Percentiles rank a stretch among this genome's conserved stretches.
Conservation (phyloP, 2,113 vertebrate genomes). For the Vulpes lagopus region DNA sequence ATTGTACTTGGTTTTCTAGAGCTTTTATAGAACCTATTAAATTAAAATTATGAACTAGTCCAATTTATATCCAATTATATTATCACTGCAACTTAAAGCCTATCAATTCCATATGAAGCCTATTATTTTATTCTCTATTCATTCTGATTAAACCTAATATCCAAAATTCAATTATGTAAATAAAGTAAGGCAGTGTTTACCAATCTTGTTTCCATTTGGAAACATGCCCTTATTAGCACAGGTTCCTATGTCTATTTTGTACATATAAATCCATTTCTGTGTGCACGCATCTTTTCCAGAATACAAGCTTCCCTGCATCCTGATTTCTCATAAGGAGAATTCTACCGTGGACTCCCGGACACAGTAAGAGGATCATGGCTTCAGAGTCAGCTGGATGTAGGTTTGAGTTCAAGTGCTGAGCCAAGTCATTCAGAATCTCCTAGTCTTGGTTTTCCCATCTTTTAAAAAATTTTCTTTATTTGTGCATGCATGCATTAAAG, state of each 20-base stretch:
- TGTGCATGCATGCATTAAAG: not conserved
- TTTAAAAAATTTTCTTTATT: not conserved
- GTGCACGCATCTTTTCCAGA: not conserved
- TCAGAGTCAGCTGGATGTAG: not conserved
- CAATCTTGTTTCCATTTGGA: not conserved
- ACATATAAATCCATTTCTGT: not conserved
- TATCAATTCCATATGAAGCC: constrained; percentile 28
- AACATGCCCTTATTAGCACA: not conserved
- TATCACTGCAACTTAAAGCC: constrained; percentile 52
- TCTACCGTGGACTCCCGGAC: not conserved
- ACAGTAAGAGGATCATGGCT: not conserved
- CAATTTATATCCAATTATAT: constrained; percentile 54
- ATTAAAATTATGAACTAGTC: constrained; percentile 65
- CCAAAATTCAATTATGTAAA: constrained; percentile 62
- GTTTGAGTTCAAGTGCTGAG: constrained; percentile 21
- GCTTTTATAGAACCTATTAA: not conserved
- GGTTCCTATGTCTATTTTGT: not conserved
- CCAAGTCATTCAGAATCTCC: not conserved
- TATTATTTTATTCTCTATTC: constrained; percentile 68
- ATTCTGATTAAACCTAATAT: constrained; percentile 65
- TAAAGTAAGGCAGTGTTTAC: constrained; percentile 5
- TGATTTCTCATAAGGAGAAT: not conserved
- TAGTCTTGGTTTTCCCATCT: not conserved
- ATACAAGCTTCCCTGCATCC: not conserved
- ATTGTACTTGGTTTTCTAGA: constrained; percentile 47